Base-by-base conservation (phyloP, 2,888 invertebrate genomes). In the Leptinotarsa rubiginosa region DNA sequence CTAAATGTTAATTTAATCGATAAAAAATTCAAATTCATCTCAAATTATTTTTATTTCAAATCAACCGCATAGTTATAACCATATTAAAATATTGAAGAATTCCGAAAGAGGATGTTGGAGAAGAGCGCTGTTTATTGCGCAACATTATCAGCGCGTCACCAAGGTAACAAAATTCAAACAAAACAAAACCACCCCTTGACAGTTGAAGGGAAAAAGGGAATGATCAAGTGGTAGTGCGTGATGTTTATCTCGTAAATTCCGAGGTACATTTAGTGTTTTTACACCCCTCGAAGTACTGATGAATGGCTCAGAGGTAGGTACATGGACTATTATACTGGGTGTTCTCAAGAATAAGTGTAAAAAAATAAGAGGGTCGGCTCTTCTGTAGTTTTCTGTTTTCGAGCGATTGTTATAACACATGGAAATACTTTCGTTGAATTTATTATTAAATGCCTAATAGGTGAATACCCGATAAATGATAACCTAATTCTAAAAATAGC, bases 161-260 rank as follows among this genome's bases (percentile, higher is more conserved):
- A 76, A 71, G 70, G 71, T 75, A 74, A 78, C 70, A 77, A 73
- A 79, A 77, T 76, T 74, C 72, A 78, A 71, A 75, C 80, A 80
- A 76, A 78, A 76, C 77, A 80, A 75, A 74, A 77, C 72, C 65
- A 71, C 77, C 69, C 65, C 68, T 72, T 73, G 75, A 75, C 75
- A 77, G 74, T 78, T 76, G 47, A 65, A 47, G 20, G 25, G 66
- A 67, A 73, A 25, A 65, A 47, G 20, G 52, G 70, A 67, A 73
- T n/a, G 70, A 76, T 76, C 74, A 75, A 76, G 78, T 77, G 73
- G 69, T 66, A 52, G 77, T 77, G 79, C 77, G 77, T 77, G 77
- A 74, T 72, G 70, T 74, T 67, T 75, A 72, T 72, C 66, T 74
- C 74, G 72, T 74, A 72, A 71, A 72, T 76, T 74, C 65, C 65